These are phyloP conservation scores for Criorhina ranunculi DNA, from an alignment of 2,888 invertebrate species.

Conservation along the genomic window DNA sequence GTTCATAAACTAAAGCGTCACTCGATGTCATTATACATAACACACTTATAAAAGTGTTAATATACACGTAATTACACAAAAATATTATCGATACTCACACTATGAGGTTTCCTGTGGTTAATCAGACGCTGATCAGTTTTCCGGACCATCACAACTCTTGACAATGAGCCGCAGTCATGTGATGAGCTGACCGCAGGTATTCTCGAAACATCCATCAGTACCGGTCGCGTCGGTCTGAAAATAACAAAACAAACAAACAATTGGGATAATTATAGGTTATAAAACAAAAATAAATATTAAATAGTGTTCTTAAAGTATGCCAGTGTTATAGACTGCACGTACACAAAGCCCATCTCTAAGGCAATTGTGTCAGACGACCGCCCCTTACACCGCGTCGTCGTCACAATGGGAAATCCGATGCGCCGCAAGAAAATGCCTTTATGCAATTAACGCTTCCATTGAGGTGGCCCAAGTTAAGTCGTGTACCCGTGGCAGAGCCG, in stretches of 20 bases:
- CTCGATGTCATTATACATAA: no score
- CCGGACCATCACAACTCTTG: conserved; percentile 88
- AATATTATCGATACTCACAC: conserved; percentile 73
- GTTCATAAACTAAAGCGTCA: conserved; percentile 1
- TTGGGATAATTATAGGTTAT: background rate
- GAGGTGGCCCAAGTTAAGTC: conserved; percentile 35
- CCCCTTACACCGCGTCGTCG: background rate
- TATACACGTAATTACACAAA: background rate
- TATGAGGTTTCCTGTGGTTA: conserved; percentile 86
- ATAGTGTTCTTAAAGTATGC: conserved; percentile 18
- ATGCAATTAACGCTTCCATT: conserved; percentile 64
- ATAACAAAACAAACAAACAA: conserved; percentile 22
- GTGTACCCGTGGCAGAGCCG: background rate
- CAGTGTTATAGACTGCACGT: conserved; percentile 15
- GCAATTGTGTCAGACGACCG: background rate
- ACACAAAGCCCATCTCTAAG: background rate
- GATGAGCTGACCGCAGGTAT: conserved; percentile 79
- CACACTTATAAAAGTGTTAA: background rate
- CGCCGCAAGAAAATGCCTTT: conserved; percentile 56
- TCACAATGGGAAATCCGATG: conserved; percentile 23
- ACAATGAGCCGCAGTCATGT: conserved; percentile 85
- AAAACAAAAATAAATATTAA: conserved; percentile 22
- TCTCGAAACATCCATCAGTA: conserved; percentile 79
- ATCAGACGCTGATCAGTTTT: conserved; percentile 89
- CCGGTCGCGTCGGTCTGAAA: conserved; percentile 79